Evolutionary conservation across 2,797 vertebrate genomes (phyloP), one percentile per base, ranked within the genome.

Genomic region (Babyrousa celebensis): DNA sequence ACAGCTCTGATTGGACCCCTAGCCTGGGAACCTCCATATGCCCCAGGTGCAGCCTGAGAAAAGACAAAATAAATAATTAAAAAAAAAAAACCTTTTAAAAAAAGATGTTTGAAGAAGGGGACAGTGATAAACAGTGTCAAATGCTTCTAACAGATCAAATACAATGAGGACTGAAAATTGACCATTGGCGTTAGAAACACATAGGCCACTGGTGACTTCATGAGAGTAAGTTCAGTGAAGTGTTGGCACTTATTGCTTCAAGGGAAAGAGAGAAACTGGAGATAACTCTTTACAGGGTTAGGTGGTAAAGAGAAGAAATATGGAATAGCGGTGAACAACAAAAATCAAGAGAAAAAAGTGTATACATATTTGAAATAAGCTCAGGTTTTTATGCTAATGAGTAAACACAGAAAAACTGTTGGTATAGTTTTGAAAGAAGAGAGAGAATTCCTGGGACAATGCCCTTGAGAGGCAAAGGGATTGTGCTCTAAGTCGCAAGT

Each of bases 211-310:
- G 12, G 58, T 70, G 63, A 70, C 23, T 43, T 87, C n/a, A 77
- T 25, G 56, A 67, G 20, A 40, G 27, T 72, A 58, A 84, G 54
- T 92, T 80, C 29, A 17, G 60, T 85, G 10, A 78, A 5, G 6
- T 74, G 14, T 54, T 90, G 23, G 21, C 77, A 6, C 23, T 52
- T 56, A 68, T 32, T 78, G 29, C 7, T 89, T 72, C 29, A 65
- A 83, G 63, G n/a, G 32, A 85, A 52, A 92, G 71, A 78, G 25
- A 91, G 62, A 94, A 79, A 65, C 5, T 48, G 23, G 14, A 75
- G 25, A 52, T 29, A 40, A 60, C 9, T 60, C 15, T 52, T 86
- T n/a, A 75, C 71, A 70, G 1, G 2, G 18, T 40, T 40, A 27
- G 60, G 6, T 11, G 75, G 0, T 77, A 80, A 62, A 79, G 83